These are phyloP conservation scores for Grallaria varia DNA, from an alignment of 2,113 vertebrate species.

Conservation along the genomic window DNA sequence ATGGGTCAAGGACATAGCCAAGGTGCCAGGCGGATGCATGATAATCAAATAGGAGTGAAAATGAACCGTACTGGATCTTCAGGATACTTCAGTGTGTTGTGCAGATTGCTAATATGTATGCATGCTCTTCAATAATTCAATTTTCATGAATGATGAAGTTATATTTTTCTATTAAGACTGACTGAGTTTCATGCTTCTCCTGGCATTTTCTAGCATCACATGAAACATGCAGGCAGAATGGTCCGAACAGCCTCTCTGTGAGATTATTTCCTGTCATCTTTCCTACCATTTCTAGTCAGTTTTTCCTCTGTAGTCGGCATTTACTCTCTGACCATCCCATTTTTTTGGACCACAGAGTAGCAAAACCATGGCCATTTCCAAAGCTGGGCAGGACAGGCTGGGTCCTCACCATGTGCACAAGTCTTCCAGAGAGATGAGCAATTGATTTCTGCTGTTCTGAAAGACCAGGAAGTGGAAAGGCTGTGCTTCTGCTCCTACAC, in stretches of 20 bases:
- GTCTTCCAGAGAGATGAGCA: background rate
- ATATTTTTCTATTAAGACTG: background rate
- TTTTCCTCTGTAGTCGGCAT: background rate
- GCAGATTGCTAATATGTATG: background rate
- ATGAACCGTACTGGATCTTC: background rate
- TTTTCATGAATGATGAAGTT: slow-evolving; percentile 12
- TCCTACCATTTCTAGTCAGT: background rate
- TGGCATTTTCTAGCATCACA: background rate
- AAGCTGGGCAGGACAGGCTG: background rate
- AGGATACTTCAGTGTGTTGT: background rate
- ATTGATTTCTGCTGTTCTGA: background rate
- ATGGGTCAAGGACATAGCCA: background rate
- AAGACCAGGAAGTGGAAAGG: background rate
- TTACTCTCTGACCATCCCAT: background rate
- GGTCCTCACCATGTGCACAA: background rate
- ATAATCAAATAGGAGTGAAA: background rate
- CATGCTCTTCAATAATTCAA: background rate
- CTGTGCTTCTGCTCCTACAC: background rate
- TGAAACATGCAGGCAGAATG: background rate
- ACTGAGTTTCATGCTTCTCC: background rate
- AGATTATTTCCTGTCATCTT: background rate
- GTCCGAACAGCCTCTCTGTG: background rate
- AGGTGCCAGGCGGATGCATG: background rate
- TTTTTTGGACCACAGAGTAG: background rate
- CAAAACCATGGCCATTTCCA: background rate